Base-by-base conservation (phyloP, 2,888 invertebrate species). In the Trachelus stipa region DNA sequence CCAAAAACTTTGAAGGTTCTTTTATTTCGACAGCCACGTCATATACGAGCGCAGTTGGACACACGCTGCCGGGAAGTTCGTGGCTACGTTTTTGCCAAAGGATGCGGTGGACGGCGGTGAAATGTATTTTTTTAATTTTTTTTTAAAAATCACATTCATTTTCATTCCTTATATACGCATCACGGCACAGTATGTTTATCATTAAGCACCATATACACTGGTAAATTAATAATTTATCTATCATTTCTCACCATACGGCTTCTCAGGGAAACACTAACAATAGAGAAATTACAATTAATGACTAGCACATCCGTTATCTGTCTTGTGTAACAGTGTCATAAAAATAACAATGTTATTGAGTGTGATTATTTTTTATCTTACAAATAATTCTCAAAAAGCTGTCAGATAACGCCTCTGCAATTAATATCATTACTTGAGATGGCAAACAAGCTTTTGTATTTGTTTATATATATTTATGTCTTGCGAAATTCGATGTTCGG, bases 21-120 rank as follows among this genome's bases (percentile, higher is more conserved):
- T 71, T 71, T 71, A 12, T 71, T 71, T 34, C 71, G 71, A 30
- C 71, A 71, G 71, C 71, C 71, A 71, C 71, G 71, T 34, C 12
- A 71, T 33, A 71, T 15, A 11, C 31, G 71, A 71, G 33, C 31
- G 71, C 71, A 71, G 71, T 9, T 71, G 71, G 71, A 33, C 31
- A 15, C 12, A 34, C 12, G 11, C 31, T 23, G 71, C 31, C 34
- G 12, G 31, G 34, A 71, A 31, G 71, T 33, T 71, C 12, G 31
- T 71, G 71, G 34, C 71, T 71, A 33, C 15, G 4, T 34, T 71
- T 23, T 12, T 34, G 12, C 34, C 71, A 31, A 71, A 71, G 71
- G 71, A 71, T 71, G 71, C 71, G 23, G 33, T 12, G 4, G 1
- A 34, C 33, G 9, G 71, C 11, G 71, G 71, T 71, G 71, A 71